Conservation (phyloP, 2,888 invertebrate species). For the Hermodice carunculata region DNA sequence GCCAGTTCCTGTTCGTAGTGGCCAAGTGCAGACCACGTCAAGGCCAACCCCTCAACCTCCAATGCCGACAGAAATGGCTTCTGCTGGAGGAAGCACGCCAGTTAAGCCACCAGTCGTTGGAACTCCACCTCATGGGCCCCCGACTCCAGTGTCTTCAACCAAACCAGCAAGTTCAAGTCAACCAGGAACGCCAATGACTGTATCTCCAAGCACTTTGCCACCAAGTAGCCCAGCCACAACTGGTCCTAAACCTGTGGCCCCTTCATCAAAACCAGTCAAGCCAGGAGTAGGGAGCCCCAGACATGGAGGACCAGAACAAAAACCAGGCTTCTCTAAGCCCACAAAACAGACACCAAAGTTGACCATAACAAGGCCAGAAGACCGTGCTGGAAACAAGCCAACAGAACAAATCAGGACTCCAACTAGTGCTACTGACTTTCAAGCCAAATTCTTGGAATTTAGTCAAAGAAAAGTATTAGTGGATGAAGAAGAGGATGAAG, state of each 20-base stretch:
- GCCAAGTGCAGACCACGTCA: not conserved
- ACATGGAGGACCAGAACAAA: not conserved
- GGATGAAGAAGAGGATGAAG: not conserved
- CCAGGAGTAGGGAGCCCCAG: not conserved
- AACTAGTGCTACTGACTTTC: constrained; percentile 49
- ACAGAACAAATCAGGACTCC: not conserved
- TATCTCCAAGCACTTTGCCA: not conserved
- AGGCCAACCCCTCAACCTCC: not conserved
- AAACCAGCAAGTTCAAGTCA: no score
- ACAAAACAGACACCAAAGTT: no score
- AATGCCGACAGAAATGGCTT: not conserved
- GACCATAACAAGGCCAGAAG: no score
- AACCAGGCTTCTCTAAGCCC: no score
- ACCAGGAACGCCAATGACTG: not conserved
- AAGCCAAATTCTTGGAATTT: constrained; percentile 68
- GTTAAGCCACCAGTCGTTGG: not conserved
- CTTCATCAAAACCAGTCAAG: not conserved
- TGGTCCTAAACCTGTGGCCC: not conserved
- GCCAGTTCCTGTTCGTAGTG: not conserved
- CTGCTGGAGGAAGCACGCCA: not conserved
- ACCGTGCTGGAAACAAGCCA: not conserved
- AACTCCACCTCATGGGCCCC: not conserved
- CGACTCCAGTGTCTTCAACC: constrained; percentile 7
- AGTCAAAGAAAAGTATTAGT: constrained; percentile 48
- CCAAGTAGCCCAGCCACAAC: no score